Conservation (phyloP, 2,113 vertebrate genomes). For the Nycticebus coucang region DNA sequence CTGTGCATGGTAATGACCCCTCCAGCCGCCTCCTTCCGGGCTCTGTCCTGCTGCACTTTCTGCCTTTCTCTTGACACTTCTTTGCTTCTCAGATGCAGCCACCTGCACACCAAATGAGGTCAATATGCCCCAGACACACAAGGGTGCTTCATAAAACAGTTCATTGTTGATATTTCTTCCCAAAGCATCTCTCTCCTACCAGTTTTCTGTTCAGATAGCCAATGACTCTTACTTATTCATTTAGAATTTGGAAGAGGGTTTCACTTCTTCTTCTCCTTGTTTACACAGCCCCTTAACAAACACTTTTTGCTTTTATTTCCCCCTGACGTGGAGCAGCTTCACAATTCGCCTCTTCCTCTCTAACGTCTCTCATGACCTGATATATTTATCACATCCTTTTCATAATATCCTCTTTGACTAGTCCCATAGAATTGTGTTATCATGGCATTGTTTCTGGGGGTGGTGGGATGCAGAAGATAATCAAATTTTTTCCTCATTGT, state of each 20-base stretch:
- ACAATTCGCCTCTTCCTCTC: slow-evolving; percentile 40
- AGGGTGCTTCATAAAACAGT: neutral
- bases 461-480: neutral
- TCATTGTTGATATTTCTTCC: slow-evolving; percentile 10
- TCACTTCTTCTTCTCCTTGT: slow-evolving; percentile 4
- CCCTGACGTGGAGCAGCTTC: neutral
- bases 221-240: neutral
- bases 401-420: slow-evolving; percentile 40
- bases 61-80: neutral
- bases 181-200: neutral
- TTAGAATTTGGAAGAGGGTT: slow-evolving; percentile 1
- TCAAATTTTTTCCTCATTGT: neutral
- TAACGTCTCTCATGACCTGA: neutral
- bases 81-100: neutral
- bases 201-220: neutral
- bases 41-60: neutral
- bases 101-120: slow-evolving; percentile 37
- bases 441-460: neutral
- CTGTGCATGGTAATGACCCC: slow-evolving; percentile 7
- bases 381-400: slow-evolving; percentile 31
- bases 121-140: neutral
- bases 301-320: neutral
- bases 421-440: neutral
- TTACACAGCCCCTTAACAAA: slow-evolving; percentile 14
- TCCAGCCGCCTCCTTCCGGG: neutral